Evolutionary conservation across 2,797 vertebrate species (phyloP).

Genomic region (Heteromormyrus szaboi): DNA sequence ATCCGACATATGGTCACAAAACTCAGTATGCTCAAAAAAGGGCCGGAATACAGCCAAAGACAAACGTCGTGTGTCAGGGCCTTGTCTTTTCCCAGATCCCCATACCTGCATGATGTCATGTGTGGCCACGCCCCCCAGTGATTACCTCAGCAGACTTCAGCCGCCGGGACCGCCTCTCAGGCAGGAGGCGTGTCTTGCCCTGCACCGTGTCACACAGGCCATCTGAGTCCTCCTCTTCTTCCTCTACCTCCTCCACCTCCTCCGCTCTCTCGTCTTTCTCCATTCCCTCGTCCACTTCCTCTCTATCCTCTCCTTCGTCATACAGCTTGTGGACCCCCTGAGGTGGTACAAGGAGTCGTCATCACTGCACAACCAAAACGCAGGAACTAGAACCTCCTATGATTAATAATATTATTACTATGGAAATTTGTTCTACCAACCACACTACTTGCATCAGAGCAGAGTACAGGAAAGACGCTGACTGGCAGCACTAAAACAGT

Average conservation of each 20-base stretch:
- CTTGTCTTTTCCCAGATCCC: background rate
- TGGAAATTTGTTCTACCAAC: background rate
- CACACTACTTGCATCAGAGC: background rate
- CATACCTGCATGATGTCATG: background rate
- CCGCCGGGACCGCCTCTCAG: constrained; percentile 65
- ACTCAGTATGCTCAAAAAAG: background rate
- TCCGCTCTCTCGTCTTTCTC: constrained; percentile 60
- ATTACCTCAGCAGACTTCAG: constrained; percentile 53
- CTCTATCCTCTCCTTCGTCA: constrained; percentile 74
- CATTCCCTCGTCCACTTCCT: constrained; percentile 73
- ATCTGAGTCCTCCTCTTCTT: constrained; percentile 49
- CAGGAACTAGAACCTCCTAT: background rate
- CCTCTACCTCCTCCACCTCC: constrained; percentile 76
- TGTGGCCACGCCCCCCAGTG: background rate
- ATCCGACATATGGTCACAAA: background rate
- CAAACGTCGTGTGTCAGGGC: background rate
- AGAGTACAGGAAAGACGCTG: background rate
- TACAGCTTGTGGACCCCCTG: constrained; percentile 83
- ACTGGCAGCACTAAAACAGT: background rate
- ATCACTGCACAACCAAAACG: background rate
- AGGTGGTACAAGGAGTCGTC: background rate
- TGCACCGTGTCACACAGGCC: constrained; percentile 41
- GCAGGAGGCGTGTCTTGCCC: constrained; percentile 49
- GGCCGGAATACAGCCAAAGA: background rate
- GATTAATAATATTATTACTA: background rate